Base-by-base conservation (phyloP, 2,888 invertebrate genomes). In the Punctoribates punctum region DNA sequence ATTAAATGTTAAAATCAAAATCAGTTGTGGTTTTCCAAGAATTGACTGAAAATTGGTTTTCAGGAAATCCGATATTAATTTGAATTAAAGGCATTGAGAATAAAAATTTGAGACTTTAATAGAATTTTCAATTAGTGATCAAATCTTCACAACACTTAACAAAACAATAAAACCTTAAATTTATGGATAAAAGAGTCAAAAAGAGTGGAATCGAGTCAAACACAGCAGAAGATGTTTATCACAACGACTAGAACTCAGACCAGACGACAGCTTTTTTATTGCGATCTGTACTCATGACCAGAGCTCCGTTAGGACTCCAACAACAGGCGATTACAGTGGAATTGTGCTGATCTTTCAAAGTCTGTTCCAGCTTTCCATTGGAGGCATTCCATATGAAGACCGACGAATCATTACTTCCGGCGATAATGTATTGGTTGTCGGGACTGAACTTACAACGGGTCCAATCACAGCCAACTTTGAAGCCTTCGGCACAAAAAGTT, bases 381-480 rank as follows among this genome's bases (percentile, higher is more conserved):
- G 88, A 85, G 38, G 91, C 88, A 84, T 93, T 92, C 97, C 98
- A 99, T 70, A 99, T 89, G 84, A 90, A 96, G 74, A 96, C 89
- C 23, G 90, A 88, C 34, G 98, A 97, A 85, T 98, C 96, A 0
- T 90, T 88, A 11, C 94, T 94, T 46, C 99, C 99, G 74, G 93
- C 95, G 9, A 94, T 90, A 72, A 94, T 89, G 84, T 93, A 91
- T 80, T 91, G 89, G 9, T 91, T 93, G 83, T 93, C 93, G 48
- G 94, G 93, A 81, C 96, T 96, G 85, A 96, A 96, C 73, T 91
- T 89, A 17, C 95, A 95, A 81, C 96, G 88, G 42, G 94, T 89
- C 90, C 93, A 96, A 86, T 98, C 97, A 86, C 93, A 94, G 78
- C 93, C 93, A 78, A 96, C 91, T 86, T 94, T 94, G 86, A 98